Conservation (phyloP, 2,888 invertebrate species). For the Parascotia fuliginaria region DNA sequence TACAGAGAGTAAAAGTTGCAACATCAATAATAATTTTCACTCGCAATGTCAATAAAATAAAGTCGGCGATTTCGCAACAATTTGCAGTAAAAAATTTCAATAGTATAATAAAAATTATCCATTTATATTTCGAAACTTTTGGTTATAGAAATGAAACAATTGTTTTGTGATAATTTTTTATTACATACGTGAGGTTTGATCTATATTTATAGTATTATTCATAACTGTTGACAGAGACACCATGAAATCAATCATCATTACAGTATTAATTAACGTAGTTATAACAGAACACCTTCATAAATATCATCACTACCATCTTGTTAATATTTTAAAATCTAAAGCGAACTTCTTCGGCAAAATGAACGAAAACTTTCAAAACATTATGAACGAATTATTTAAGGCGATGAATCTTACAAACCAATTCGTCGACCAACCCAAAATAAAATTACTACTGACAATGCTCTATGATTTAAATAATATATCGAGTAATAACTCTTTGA, state of each 20-base stretch:
- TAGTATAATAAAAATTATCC: too few relatives aligned
- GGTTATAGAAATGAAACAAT: not conserved
- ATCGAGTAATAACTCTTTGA: slow-evolving; percentile 33
- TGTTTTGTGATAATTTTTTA: not conserved
- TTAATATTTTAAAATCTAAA: slow-evolving; percentile 5
- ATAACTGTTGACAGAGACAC: not conserved
- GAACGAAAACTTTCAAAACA: slow-evolving; percentile 34
- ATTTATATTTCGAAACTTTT: not conserved
- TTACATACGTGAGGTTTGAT: not conserved
- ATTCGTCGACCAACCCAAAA: slow-evolving; percentile 30
- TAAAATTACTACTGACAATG: slow-evolving; percentile 38
- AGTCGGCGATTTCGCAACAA: not conserved
- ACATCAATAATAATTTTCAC: too few relatives aligned
- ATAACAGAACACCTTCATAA: slow-evolving; percentile 20
- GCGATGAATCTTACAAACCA: slow-evolving; percentile 36
- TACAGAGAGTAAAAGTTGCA: too few relatives aligned
- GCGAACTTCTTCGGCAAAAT: slow-evolving; percentile 35
- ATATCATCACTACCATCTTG: not conserved
- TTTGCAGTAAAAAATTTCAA: too few relatives aligned
- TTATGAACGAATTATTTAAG: slow-evolving; percentile 47
- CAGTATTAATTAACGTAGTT: slow-evolving; percentile 11
- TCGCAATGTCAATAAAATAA: too few relatives aligned
- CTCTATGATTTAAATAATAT: slow-evolving; percentile 46
- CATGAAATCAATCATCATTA: not conserved
- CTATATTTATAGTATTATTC: not conserved